These are phyloP conservation scores for Trissolcus brochymenae DNA, from an alignment of 2,888 invertebrate species.

Conservation along the genomic window DNA sequence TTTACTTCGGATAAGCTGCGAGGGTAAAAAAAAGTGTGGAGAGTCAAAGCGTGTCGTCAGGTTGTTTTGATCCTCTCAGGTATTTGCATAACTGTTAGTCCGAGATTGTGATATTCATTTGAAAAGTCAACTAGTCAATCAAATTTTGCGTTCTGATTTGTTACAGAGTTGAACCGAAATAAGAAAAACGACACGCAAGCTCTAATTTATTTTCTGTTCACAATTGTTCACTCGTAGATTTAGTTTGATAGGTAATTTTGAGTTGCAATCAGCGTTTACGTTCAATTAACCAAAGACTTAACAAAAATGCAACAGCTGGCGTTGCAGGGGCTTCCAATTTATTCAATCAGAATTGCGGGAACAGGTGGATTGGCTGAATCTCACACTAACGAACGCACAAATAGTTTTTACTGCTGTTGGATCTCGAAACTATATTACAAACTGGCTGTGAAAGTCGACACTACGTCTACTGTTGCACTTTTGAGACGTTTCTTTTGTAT, in stretches of 20 bases:
- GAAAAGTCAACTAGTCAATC: neutral
- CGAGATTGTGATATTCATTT: slow-evolving; percentile 35
- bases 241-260: neutral
- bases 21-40: slow-evolving; percentile 54
- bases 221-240: no score
- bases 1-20: slow-evolving; percentile 62
- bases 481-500: neutral
- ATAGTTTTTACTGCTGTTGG: slow-evolving; percentile 1
- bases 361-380: neutral
- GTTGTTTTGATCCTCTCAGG: slow-evolving; percentile 7
- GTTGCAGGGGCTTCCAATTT: slow-evolving; percentile 37
- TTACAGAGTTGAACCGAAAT: neutral
- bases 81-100: slow-evolving; percentile 29
- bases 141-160: neutral
- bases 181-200: neutral
- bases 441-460: slow-evolving; percentile 44
- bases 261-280: slow-evolving; percentile 11
- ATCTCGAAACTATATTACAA: slow-evolving; percentile 14
- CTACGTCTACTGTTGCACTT: slow-evolving; percentile 13
- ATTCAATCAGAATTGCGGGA: slow-evolving; percentile 3
- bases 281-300: slow-evolving; percentile 25
- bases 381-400: slow-evolving; percentile 1
- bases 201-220: neutral
- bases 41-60: no score
- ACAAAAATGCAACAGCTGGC: neutral